These are phyloP conservation scores for Drosophila tsacasi DNA, from an alignment of 1,140 invertebrate species.

Conservation along the genomic window DNA sequence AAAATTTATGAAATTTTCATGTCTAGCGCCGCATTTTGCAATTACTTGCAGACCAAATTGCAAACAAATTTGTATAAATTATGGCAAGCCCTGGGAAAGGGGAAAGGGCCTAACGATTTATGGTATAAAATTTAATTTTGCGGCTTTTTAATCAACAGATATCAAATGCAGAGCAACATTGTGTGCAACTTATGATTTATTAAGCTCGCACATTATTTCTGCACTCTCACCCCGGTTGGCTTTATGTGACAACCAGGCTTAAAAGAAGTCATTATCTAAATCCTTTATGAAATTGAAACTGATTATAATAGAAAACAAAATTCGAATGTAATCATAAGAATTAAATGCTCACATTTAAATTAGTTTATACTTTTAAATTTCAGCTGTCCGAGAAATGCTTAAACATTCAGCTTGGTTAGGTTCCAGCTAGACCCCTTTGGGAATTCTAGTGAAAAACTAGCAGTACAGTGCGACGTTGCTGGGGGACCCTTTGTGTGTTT, in stretches of 20 bases:
- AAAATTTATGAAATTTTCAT: slow-evolving; percentile 17
- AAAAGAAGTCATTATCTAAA: neutral
- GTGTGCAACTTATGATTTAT: slow-evolving; percentile 47
- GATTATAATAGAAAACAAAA: neutral
- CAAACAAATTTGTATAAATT: slow-evolving; percentile 53
- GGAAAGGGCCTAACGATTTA: slow-evolving; percentile 32
- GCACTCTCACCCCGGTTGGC: neutral
- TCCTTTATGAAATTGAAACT: neutral
- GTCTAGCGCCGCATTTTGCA: slow-evolving; percentile 22
- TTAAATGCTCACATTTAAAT: neutral
- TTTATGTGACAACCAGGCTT: neutral
- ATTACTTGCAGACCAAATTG: slow-evolving; percentile 43
- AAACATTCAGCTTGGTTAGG: neutral
- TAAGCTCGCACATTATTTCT: slow-evolving; percentile 27
- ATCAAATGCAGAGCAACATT: slow-evolving; percentile 47
- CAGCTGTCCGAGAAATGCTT: neutral
- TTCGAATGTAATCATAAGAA: neutral
- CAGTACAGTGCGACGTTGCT: neutral
- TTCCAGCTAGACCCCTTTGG: neutral
- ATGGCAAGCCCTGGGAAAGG: slow-evolving; percentile 2
- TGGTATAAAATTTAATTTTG: slow-evolving; percentile 53
- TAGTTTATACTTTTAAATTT: neutral
- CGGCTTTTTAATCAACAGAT: slow-evolving; percentile 63
- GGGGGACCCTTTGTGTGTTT: neutral
- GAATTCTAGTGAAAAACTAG: neutral